Evolutionary conservation across 2,888 invertebrate species (phyloP), one percentile per base, ranked within the genome.

Genomic region (Gymnocheta viridis): DNA sequence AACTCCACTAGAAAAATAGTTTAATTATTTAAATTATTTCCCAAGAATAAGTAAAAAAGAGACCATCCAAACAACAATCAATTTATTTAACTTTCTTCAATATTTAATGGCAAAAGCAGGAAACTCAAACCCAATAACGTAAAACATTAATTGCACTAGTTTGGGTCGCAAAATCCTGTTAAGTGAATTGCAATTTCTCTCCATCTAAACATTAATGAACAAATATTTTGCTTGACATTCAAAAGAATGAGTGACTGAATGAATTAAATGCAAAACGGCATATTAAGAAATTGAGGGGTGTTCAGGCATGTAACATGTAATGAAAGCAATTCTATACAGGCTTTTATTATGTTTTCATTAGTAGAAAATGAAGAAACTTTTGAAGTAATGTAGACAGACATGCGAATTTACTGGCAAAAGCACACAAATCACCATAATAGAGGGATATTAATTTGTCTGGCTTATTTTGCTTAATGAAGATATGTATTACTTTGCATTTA

Each of bases 381-480:
- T 49, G 58, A 32, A 24, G 73, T 60, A 80, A 73, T 51, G 47
- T 58, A 24, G 22, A 35, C 14, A 41, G 38, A 27, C 38, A 69
- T 10, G 35, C 32, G 56, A 73, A 17, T 69, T n/a, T n/a, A n/a
- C n/a, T n/a, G n/a, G 29, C 27, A 54, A 27, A 54, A 51, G 44
- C 35, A 72, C 29, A 64, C 66, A 66, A 73, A 73, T 76, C 27
- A 27, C 32, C 14, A 38, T 27, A 67, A 49, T 17, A 62, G 38
- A 79, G n/a, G n/a, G 41, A 62, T 60, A 81, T 79, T 44, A 62
- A 69, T 74, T 81, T 81, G 74, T 69, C 69, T 69, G 81, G 51
- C 56, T 69, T 62, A 64, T 29, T 67, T 60, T 66, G 22, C 51
- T 70, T 81, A 76, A 76, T 82, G 47, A 82, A 82, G 69, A 82